Conservation (phyloP, 2,888 invertebrate species). For the Apomyelois bistriatella region DNA sequence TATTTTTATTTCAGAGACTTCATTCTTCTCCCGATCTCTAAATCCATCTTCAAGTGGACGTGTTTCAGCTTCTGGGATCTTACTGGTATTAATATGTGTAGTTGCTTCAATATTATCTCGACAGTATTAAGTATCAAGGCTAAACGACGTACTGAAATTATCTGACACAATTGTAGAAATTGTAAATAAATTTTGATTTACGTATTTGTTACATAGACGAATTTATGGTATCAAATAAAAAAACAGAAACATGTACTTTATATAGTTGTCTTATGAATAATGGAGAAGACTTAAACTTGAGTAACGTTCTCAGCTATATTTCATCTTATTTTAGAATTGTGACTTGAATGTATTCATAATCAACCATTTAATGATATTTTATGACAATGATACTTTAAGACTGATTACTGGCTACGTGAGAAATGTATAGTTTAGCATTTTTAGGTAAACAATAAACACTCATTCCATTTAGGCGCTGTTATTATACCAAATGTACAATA, state of each 20-base stretch:
- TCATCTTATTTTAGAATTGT: no score
- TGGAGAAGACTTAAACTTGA: no score
- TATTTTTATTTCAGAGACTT: slow-evolving; percentile 32
- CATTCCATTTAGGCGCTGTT: slow-evolving; percentile 12
- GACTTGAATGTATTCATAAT: no score
- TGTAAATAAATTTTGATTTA: no score
- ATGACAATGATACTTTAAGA: background rate
- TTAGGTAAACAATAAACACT: slow-evolving; percentile 18
- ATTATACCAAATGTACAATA: slow-evolving; percentile 35
- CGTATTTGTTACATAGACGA: no score
- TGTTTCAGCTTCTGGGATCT: background rate
- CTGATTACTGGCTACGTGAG: background rate
- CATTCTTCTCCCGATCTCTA: slow-evolving; percentile 41
- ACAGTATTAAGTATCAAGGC: background rate
- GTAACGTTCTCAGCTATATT: no score
- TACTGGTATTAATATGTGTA: background rate
- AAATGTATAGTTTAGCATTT: background rate
- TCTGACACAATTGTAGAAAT: no score
- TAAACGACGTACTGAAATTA: background rate
- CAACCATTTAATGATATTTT: background rate
- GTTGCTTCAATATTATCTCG: background rate
- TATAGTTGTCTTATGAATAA: no score
- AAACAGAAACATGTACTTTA: no score
- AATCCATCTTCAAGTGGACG: slow-evolving; percentile 19
- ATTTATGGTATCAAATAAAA: no score